phyloP scores from a whole-genome alignment of 2,113 vertebrate species.

The Gallinago media region DNA sequence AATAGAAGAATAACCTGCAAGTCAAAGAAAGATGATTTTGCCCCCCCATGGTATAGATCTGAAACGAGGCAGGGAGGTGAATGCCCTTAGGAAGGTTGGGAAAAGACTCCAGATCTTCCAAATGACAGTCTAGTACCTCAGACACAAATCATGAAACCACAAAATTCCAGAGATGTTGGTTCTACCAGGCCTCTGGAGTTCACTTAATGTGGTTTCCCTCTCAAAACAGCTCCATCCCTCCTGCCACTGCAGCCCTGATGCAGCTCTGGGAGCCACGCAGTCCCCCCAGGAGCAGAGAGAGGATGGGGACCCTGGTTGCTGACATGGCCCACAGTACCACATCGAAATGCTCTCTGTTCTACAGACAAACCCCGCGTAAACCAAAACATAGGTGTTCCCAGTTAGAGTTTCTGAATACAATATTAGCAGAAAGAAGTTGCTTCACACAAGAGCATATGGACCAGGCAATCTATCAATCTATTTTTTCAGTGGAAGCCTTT shows the following conservation, averaged over 20 bases:
- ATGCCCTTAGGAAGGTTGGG: background rate
- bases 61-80: background rate
- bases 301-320: background rate
- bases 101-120: background rate
- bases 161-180: background rate
- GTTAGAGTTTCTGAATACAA: background rate
- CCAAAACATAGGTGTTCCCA: background rate
- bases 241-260: background rate
- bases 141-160: background rate
- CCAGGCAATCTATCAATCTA: background rate
- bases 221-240: background rate
- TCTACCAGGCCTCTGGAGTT: background rate
- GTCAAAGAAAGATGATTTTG: background rate
- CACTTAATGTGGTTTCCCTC: background rate
- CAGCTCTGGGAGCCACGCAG: background rate
- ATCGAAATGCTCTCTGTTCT: background rate
- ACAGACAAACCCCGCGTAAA: background rate
- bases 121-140: background rate
- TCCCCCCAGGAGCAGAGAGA: background rate
- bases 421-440: background rate
- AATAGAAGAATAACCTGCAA: background rate
- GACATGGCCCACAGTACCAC: too few species aligned
- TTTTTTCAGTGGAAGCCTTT: background rate
- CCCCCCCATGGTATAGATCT: background rate
- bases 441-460: background rate